These are phyloP conservation scores for Neria commutata DNA, from an alignment of 2,888 invertebrate genomes.

Conservation along the genomic window DNA sequence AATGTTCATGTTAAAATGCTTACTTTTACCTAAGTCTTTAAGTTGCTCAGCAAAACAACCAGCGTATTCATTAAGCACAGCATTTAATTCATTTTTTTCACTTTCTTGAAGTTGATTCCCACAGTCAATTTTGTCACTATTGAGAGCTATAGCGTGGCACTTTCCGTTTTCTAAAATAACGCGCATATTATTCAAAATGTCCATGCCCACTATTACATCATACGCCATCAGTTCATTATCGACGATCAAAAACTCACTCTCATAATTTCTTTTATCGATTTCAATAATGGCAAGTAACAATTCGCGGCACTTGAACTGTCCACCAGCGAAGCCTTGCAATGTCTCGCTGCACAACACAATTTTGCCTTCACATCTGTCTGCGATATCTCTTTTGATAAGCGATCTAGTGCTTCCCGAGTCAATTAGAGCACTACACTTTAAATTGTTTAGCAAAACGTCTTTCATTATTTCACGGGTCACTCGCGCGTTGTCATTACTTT, in stretches of 20 bases:
- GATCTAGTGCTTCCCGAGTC: constrained; percentile 25
- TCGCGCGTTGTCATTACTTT: background rate
- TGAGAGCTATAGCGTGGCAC: constrained; percentile 11
- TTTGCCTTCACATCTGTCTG: background rate
- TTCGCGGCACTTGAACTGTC: constrained; percentile 10
- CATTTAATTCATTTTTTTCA: constrained; percentile 2
- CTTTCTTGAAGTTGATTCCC: background rate
- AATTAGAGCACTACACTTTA: constrained; percentile 13
- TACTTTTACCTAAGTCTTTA: constrained; percentile 19
- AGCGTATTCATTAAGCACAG: constrained; percentile 15
- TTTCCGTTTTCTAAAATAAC: constrained; percentile 25
- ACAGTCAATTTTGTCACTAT: background rate
- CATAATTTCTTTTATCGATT: constrained; percentile 12
- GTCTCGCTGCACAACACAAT: constrained; percentile 7
- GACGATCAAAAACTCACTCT: constrained; percentile 9
- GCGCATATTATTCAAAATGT: constrained; percentile 20
- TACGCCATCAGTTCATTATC: constrained; percentile 7
- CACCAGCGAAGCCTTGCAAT: constrained; percentile 17
- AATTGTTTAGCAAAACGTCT: background rate
- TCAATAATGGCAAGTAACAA: background rate
- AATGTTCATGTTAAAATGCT: constrained; percentile 22
- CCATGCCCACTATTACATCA: constrained; percentile 21
- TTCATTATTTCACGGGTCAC: constrained; percentile 10
- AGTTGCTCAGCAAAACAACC: constrained; percentile 19
- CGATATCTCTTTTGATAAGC: constrained; percentile 1